Evolutionary conservation across 2,888 invertebrate species (phyloP).

Genomic region (Lycia hirtaria): DNA sequence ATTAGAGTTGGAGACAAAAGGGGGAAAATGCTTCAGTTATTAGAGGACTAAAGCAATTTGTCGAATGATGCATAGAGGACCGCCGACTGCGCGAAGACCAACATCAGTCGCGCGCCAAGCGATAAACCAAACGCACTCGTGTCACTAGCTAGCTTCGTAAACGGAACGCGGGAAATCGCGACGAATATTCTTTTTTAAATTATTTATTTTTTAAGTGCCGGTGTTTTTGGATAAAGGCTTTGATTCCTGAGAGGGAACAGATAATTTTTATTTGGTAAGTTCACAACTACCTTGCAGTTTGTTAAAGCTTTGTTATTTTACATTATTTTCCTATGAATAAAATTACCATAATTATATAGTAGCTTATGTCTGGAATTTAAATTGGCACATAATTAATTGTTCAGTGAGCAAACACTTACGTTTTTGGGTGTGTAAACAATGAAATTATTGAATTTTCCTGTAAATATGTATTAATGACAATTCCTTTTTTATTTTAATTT

Average conservation of each 20-base stretch:
- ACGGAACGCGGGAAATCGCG: constrained; percentile 46
- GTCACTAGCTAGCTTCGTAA: constrained; percentile 52
- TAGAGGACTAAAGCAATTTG: constrained; percentile 54
- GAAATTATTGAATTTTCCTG: no score
- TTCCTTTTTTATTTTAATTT: no score
- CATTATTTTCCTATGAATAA: neutral
- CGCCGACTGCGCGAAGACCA: constrained; percentile 50
- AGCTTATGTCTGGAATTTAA: no score
- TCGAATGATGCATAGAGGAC: constrained; percentile 73
- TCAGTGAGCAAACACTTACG: no score
- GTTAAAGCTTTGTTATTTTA: constrained; percentile 31
- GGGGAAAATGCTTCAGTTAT: constrained; percentile 47
- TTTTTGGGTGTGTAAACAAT: no score
- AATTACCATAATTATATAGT: neutral
- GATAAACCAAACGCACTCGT: constrained; percentile 65
- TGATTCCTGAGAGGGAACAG: constrained; percentile 32
- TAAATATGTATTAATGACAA: no score
- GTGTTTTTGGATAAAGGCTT: constrained; percentile 39
- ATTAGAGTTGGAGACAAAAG: constrained; percentile 43
- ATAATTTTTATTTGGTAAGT: constrained; percentile 36
- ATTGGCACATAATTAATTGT: no score
- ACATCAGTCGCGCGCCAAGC: constrained; percentile 70
- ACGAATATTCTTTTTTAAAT: constrained; percentile 5
- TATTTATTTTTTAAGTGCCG: constrained; percentile 44
- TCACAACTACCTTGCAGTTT: neutral